phyloP scores from a whole-genome alignment of 2,888 invertebrate species.

The Epistrophella euchroma region DNA sequence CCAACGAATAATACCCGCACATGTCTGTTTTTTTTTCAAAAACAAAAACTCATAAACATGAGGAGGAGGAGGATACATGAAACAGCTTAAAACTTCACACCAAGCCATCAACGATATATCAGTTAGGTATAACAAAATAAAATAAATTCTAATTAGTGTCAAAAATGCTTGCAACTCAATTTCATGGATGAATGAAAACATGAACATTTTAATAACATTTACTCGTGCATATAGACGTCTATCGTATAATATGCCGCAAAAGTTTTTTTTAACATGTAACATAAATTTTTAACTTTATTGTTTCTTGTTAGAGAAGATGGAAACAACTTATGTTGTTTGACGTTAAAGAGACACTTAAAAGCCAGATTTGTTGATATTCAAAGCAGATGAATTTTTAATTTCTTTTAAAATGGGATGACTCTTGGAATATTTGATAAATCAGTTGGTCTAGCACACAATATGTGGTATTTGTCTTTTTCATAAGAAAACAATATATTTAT shows the following conservation, averaged over 20 bases:
- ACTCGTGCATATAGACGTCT: too few relatives aligned
- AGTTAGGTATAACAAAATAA: neutral
- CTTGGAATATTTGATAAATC: too few relatives aligned
- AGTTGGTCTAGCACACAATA: too few relatives aligned
- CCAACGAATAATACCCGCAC: too few relatives aligned
- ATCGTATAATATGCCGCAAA: too few relatives aligned
- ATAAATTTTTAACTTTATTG: neutral
- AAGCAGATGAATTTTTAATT: neutral
- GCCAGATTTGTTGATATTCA: neutral
- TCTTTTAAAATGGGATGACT: neutral
- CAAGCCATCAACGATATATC: neutral
- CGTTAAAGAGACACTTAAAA: neutral
- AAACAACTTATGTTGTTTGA: neutral
- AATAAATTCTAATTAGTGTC: constrained; percentile 3
- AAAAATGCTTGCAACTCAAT: neutral
- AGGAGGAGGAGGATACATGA: neutral
- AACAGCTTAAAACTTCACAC: neutral
- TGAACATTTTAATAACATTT: neutral
- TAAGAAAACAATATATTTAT: too few relatives aligned
- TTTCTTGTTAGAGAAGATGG: neutral
- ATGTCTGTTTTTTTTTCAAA: too few relatives aligned
- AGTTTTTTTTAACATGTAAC: neutral
- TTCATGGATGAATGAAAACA: constrained; percentile 16
- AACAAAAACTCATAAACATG: neutral
- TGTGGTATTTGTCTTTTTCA: too few relatives aligned